Evolutionary conservation across 2,113 vertebrate genomes (phyloP), one percentile per base, ranked within the genome.

Genomic region (Alectura lathami): DNA sequence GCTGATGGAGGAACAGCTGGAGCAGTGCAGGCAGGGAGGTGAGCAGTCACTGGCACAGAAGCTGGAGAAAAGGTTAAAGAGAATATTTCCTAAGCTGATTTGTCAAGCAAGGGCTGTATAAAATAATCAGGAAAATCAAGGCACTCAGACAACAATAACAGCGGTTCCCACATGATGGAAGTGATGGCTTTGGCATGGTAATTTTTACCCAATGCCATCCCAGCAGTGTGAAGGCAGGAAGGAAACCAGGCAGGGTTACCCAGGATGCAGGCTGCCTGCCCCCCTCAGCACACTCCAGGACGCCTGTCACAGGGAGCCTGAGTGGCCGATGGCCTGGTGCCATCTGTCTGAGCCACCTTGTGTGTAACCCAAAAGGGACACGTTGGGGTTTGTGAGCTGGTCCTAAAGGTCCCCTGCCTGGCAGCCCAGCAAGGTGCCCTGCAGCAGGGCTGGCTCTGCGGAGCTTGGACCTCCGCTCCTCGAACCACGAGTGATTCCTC

Each of bases 341-440:
- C 5, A 0, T 62, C 47, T 34, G 60, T 56, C 34, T 3, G 10
- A 70, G 11, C 10, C 2, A 4, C 15, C 1, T 66, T 64, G 67
- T 13, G 2, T 6, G 12, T 21, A 21, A 9, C 30, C 43, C 38
- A 74, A 63, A 57, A 23, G 59, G 40, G 36, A 6, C 5, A 11
- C 1, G 0, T n/a, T 0, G 1, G 27, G 10, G 23, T 84, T 78
- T 38, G 42, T 42, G 57, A 0, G 0, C 32, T 0, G 1, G 0
- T 54, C 38, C 17, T 32, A 5, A 27, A 1, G 36, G 20, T 54
- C 32, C 11, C 32, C 77, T 79, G 48, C 53, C 15, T 27, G 77
- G 48, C 32, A 74, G 20, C 69, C 56, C 1, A 0, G 4, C 0
- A 0, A 54, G 69, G 24, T 42, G 32, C 11, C 7, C 43, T 0